phyloP scores from a whole-genome alignment of 2,113 vertebrate species.

The Halichoeres trimaculatus region DNA sequence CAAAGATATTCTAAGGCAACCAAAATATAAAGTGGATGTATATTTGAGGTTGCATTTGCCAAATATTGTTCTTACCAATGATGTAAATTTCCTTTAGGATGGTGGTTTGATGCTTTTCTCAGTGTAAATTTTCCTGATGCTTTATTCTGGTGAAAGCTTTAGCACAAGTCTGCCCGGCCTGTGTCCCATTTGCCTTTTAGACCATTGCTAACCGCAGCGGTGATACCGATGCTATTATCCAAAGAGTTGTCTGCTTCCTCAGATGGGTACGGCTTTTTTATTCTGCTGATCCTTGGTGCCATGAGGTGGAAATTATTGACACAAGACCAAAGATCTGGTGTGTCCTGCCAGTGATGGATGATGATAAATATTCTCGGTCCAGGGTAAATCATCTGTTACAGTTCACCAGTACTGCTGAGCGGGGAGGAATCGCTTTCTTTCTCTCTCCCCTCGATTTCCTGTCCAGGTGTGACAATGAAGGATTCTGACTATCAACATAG shows the following conservation, averaged over 20 bases:
- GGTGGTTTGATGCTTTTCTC: conserved; percentile 65
- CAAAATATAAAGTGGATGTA: conserved; percentile 68
- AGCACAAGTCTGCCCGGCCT: conserved; percentile 75
- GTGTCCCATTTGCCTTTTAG: conserved; percentile 75
- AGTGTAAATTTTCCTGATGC: conserved; percentile 61
- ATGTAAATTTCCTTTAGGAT: conserved; percentile 67
- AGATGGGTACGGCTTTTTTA: conserved; percentile 69
- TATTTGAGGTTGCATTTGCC: conserved; percentile 56
- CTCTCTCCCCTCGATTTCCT: conserved; percentile 49
- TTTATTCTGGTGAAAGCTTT: conserved; percentile 81
- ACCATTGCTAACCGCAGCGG: conserved; percentile 80
- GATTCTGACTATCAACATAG: conserved; percentile 77
- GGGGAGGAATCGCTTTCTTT: conserved; percentile 52
- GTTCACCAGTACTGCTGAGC: conserved; percentile 33
- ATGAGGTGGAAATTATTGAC: conserved; percentile 39
- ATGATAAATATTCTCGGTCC: conserved; percentile 46
- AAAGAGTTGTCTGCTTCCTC: conserved; percentile 90
- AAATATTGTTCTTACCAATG: conserved; percentile 59
- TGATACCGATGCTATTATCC: conserved; percentile 87
- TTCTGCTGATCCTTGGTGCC: conserved; percentile 60
- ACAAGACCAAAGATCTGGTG: conserved; percentile 62
- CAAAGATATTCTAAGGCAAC: conserved; percentile 67
- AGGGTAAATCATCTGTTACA: conserved; percentile 57
- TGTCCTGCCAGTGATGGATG: conserved; percentile 57
- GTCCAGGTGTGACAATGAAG: conserved; percentile 74